Evolutionary conservation across 2,888 invertebrate species (phyloP), one percentile per base, ranked within the genome.

Genomic region (Junonia oenone): DNA sequence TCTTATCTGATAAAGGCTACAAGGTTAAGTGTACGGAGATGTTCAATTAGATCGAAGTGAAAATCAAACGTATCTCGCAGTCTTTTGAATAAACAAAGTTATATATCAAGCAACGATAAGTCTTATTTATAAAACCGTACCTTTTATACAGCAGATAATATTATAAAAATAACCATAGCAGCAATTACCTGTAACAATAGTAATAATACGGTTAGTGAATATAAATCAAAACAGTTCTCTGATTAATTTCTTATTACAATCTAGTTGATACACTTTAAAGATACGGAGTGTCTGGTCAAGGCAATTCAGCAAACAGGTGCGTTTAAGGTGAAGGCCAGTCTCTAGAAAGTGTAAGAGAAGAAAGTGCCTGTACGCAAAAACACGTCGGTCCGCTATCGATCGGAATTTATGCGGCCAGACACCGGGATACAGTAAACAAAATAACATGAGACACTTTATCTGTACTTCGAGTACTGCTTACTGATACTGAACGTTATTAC

Each of bases 311-410:
- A 51, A 57, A 59, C 65, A 58, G 58, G 61, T 63, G 60, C 48
- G 22, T 29, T 31, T 33, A 43, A 53, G 53, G 54, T 58, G 57
- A 58, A 61, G 62, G 63, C 61, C 62, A 56, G 59, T 55, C 62
- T 81, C 13, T 43, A 83, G 86, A 87, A 86, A 87, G 86, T 84
- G 80, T 73, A 75, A 76, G 71, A 75, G 78, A 85, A 78, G 85
- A 86, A 87, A 86, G 86, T 83, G 83, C 81, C 17, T 38, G 84
- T 80, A 73, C 68, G 75, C 76, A 77, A 79, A 83, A 83, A 83
- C 80, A 75, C 68, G 68, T 55, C 64, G 55, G 62, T 56, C 70
- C 68, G 68, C 73, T 71, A 51, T 50, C 58, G 64, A 67, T 71
- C 68, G 75, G 73, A 78, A 83, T 84, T 76, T 74, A 75, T 38